These are phyloP conservation scores for Ladona fulva DNA, from an alignment of 1,140 invertebrate genomes.

Conservation along the genomic window DNA sequence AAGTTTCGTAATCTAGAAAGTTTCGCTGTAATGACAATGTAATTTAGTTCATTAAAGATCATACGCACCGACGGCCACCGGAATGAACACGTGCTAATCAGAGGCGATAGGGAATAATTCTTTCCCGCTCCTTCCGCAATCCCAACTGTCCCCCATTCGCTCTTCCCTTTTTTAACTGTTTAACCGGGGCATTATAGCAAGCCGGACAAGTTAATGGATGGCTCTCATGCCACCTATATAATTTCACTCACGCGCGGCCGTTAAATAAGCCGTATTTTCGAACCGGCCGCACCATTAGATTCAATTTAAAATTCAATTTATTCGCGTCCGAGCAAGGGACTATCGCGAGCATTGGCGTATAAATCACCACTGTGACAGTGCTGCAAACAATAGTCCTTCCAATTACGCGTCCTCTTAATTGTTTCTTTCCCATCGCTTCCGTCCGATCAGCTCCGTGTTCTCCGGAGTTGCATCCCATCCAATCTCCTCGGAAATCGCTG, in stretches of 20 bases:
- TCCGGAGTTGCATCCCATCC: background rate
- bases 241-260: background rate
- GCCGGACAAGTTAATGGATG: background rate
- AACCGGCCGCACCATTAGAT: background rate
- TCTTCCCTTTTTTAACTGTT: too few species aligned
- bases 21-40: too few species aligned
- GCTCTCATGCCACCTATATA: background rate
- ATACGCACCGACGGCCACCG: too few species aligned
- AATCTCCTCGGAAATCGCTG: background rate
- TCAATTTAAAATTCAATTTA: conserved; percentile 11
- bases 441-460: background rate
- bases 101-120: too few species aligned
- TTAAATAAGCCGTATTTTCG: background rate
- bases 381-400: background rate
- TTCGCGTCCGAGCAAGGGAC: background rate
- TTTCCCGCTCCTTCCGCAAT: too few species aligned
- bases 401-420: conserved; percentile 1
- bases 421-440: background rate
- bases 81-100: too few species aligned
- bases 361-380: background rate
- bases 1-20: too few species aligned
- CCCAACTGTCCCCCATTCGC: too few species aligned
- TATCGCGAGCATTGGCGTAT: background rate
- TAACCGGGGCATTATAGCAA: background rate
- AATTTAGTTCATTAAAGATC: too few species aligned